These are phyloP conservation scores for Ecliptopera silaceata DNA, from an alignment of 2,888 invertebrate genomes.

Conservation along the genomic window DNA sequence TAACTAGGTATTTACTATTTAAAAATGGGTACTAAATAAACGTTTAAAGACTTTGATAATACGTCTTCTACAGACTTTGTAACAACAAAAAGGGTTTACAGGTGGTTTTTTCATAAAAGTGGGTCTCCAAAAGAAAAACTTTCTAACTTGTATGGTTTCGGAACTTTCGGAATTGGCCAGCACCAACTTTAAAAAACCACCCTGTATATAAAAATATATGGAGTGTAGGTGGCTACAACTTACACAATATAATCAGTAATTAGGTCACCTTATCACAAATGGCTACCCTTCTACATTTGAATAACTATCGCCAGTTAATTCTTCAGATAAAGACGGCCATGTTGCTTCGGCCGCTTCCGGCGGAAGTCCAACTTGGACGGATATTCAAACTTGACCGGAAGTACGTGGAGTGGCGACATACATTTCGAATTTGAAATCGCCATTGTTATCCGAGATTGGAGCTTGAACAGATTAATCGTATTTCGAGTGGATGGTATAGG, in stretches of 20 bases:
- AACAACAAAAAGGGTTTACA: too few relatives aligned
- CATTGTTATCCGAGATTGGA: slow-evolving; percentile 52
- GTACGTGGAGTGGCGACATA: slow-evolving; percentile 78
- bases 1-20: too few relatives aligned
- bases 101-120: too few relatives aligned
- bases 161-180: too few relatives aligned
- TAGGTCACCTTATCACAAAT: slow-evolving; percentile 27
- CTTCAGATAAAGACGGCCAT: slow-evolving; percentile 81
- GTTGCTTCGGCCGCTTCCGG: slow-evolving; percentile 74
- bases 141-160: too few relatives aligned
- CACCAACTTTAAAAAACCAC: too few relatives aligned
- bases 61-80: too few relatives aligned
- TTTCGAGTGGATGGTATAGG: slow-evolving; percentile 3
- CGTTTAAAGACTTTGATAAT: too few relatives aligned
- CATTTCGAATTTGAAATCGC: slow-evolving; percentile 77
- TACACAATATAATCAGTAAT: slow-evolving; percentile 17
- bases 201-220: too few relatives aligned
- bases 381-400: slow-evolving; percentile 81
- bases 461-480: slow-evolving; percentile 14
- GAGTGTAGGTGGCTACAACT: slow-evolving; percentile 4
- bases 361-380: slow-evolving; percentile 80
- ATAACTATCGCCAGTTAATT: slow-evolving; percentile 79
- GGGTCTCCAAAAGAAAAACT: too few relatives aligned
- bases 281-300: slow-evolving; percentile 59
- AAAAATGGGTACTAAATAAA: too few relatives aligned